These are phyloP conservation scores for Jaculus jaculus DNA, from an alignment of 2,113 vertebrate species.

Conservation along the genomic window DNA sequence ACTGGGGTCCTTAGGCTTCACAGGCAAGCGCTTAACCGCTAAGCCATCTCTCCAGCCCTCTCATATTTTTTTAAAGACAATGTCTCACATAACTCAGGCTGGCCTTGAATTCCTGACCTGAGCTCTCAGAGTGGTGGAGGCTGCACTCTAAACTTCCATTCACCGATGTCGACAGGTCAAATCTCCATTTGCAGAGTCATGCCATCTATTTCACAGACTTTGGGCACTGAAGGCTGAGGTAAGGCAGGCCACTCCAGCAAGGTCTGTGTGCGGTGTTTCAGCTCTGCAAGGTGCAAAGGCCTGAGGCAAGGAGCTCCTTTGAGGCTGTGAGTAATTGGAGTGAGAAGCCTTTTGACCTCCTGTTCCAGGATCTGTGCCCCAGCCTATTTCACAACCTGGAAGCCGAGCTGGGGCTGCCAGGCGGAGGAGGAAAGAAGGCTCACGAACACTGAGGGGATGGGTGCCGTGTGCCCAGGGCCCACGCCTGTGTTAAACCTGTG, in stretches of 20 bases:
- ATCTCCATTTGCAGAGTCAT: not conserved
- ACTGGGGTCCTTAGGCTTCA: too few relatives aligned
- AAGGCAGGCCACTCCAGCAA: not conserved
- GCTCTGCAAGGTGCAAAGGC: constrained; percentile 11
- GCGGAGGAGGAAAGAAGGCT: not conserved
- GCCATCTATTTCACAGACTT: not conserved
- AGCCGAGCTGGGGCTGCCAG: not conserved
- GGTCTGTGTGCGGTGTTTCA: not conserved
- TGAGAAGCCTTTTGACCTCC: constrained; percentile 7
- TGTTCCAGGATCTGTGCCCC: not conserved
- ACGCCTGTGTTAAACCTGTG: not conserved
- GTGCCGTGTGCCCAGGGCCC: too few relatives aligned
- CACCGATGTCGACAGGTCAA: not conserved
- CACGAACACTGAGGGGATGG: not conserved
- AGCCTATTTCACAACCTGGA: not conserved
- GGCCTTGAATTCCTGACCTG: not conserved
- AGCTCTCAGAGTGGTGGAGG: not conserved
- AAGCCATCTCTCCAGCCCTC: too few relatives aligned
- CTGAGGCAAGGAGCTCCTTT: not conserved
- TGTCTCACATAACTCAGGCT: not conserved
- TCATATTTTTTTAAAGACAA: too few relatives aligned
- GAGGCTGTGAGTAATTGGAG: not conserved
- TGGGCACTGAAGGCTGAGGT: not conserved
- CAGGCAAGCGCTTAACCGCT: too few relatives aligned
- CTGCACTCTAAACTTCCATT: not conserved